These are phyloP conservation scores for Pelagia noctiluca DNA, from an alignment of 30 jellyfish, hydroid and myxozoan genomes.

Conservation along the genomic window DNA sequence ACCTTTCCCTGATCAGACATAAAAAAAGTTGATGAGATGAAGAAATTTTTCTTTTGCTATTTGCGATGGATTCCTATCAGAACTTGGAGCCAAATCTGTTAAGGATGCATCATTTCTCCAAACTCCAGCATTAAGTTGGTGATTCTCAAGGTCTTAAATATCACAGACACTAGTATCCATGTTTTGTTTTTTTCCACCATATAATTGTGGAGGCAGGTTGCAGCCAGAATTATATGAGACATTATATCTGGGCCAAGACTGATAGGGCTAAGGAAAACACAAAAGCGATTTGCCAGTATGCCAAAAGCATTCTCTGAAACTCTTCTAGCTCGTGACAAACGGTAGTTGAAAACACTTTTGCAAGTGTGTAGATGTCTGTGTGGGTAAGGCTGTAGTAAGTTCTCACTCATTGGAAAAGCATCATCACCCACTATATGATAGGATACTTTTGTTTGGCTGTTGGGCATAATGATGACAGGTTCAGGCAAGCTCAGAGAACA, in stretches of 20 bases:
- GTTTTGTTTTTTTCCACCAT: not conserved
- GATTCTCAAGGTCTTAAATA: not conserved
- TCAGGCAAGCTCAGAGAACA: conserved; percentile 19
- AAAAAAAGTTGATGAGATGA: not conserved
- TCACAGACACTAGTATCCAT: conserved; percentile 22
- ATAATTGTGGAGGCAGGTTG: not conserved
- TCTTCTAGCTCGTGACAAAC: not conserved
- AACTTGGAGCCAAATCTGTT: not conserved
- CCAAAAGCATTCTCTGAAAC: not conserved
- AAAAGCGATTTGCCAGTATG: not conserved
- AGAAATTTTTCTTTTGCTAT: not conserved
- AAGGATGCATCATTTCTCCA: conserved; percentile 28
- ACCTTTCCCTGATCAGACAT: not conserved
- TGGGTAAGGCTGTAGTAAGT: not conserved
- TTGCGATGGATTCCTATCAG: not conserved
- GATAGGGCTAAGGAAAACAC: not conserved
- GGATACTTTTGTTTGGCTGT: not conserved
- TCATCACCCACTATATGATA: not conserved
- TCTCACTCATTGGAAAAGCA: not conserved
- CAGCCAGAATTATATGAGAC: not conserved
- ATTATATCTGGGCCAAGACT: not conserved
- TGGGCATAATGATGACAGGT: not conserved
- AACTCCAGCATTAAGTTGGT: not conserved
- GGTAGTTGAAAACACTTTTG: not conserved
- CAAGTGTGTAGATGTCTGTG: not conserved